Evolutionary conservation across 2,888 invertebrate species (phyloP).

Genomic region (Steinernema carpocapsae): DNA sequence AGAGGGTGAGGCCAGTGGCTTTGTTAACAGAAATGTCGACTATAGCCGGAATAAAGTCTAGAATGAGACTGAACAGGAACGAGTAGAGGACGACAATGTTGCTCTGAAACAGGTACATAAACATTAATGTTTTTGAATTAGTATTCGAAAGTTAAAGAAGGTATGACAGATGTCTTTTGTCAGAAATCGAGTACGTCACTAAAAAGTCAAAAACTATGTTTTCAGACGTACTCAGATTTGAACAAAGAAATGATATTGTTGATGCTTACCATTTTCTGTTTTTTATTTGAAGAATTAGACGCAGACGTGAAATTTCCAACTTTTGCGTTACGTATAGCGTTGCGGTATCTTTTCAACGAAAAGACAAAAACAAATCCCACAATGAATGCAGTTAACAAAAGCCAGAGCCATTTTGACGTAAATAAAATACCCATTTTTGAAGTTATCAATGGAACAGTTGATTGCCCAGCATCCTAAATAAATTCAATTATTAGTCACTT

Average conservation of each 20-base stretch:
- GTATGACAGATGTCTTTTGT: no score
- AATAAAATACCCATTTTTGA: constrained; percentile 10
- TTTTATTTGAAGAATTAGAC: background rate
- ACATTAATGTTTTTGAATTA: background rate
- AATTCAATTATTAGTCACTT: background rate
- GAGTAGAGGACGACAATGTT: constrained; percentile 19
- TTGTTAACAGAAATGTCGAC: background rate
- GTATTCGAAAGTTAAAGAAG: no score
- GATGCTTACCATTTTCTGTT: constrained; percentile 9
- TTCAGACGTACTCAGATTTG: no score
- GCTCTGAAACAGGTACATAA: background rate
- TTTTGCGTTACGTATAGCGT: background rate
- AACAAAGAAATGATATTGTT: background rate
- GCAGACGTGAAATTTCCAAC: background rate
- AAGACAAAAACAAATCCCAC: background rate
- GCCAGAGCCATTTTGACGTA: background rate
- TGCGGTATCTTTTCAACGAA: background rate
- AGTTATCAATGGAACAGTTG: constrained; percentile 17
- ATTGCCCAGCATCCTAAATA: constrained; percentile 22
- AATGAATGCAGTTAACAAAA: background rate
- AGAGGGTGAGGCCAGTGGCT: background rate
- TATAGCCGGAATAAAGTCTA: background rate
- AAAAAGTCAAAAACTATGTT: no score
- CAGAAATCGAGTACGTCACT: no score
- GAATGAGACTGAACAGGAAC: background rate